phyloP scores from a whole-genome alignment of 2,888 invertebrate species.

The Suillia variegata region DNA sequence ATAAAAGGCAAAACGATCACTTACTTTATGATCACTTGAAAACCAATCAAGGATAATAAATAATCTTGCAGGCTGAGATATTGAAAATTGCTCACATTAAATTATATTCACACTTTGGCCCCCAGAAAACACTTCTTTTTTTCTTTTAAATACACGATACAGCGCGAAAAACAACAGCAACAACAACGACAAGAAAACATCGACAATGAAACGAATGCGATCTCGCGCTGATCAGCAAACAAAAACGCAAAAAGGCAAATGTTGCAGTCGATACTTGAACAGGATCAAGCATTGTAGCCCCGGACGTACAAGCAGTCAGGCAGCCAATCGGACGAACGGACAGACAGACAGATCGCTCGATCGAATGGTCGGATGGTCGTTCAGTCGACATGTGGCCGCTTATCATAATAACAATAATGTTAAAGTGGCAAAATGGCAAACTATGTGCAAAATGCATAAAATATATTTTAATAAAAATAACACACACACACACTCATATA shows the following conservation, averaged over 20 bases:
- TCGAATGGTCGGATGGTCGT: no score
- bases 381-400: conserved; percentile 42
- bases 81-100: conserved; percentile 61
- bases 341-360: no score
- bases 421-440: conserved; percentile 59
- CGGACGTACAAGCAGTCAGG: no score
- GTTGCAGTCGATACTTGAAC: no score
- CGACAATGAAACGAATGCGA: conserved; percentile 18
- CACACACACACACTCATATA: conserved; percentile 17
- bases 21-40: conserved; percentile 59
- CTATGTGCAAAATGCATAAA: conserved; percentile 50
- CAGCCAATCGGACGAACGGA: no score
- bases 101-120: conserved; percentile 62
- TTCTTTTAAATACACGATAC: conserved; percentile 43
- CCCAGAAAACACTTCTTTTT: conserved; percentile 56
- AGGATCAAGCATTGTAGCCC: no score
- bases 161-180: neutral
- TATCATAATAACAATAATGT: conserved; percentile 59
- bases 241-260: conserved; percentile 21
- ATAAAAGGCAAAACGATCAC: conserved; percentile 45
- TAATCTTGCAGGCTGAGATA: conserved; percentile 56
- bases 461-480: conserved; percentile 21
- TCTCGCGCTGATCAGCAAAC: conserved; percentile 48
- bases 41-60: conserved; percentile 62
- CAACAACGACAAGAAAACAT: conserved; percentile 12